Evolutionary conservation across 1,140 invertebrate species (phyloP), one percentile per base, ranked within the genome.

Genomic region (Drosophila repleta): DNA sequence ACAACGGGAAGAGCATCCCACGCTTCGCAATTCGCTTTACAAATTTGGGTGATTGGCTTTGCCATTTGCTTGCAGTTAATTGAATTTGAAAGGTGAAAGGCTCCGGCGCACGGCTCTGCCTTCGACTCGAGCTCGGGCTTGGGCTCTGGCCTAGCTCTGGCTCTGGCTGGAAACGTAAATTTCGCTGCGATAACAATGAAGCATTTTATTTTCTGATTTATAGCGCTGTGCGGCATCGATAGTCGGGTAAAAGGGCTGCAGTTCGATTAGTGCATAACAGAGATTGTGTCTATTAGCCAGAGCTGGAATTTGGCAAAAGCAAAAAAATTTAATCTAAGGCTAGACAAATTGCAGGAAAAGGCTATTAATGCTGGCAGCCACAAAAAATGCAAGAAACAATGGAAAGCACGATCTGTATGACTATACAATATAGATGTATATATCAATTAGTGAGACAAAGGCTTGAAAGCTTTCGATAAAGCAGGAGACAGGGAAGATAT

Each of bases 51-150:
- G 83, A 88, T 88, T 88, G 83, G 76, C 83, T 82, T 79, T 73
- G 71, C 56, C 75, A 85, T 81, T 87, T 67, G 79, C 66, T 72
- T 88, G 83, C 83, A 88, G 83, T 88, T 88, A 88, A 88, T 88
- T 88, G 83, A 88, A 88, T 83, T 88, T 72, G 83, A 88, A 88
- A 88, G 83, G 83, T 88, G 83, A 88, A 88, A 88, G 83, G 83
- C 85, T 37, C 57, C 41, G 29, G 10, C 5, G 35, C 11, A 46
- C 55, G 17, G 21, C 7, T n/a, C n/a, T n/a, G n/a, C n/a, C n/a
- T n/a, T n/a, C n/a, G n/a, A n/a, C n/a, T n/a, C n/a, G n/a, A n/a
- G 15, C 21, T 4, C 6, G 8, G 18, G 1, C 3, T 13, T n/a
- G 37, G 8, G 37, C 37, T 39, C 37, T n/a, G 37, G 1, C 1